Percentiles rank a stretch among this genome's conserved stretches.
Conservation (phyloP, 2,113 vertebrate genomes). For the Gymnorhina tibicen region DNA sequence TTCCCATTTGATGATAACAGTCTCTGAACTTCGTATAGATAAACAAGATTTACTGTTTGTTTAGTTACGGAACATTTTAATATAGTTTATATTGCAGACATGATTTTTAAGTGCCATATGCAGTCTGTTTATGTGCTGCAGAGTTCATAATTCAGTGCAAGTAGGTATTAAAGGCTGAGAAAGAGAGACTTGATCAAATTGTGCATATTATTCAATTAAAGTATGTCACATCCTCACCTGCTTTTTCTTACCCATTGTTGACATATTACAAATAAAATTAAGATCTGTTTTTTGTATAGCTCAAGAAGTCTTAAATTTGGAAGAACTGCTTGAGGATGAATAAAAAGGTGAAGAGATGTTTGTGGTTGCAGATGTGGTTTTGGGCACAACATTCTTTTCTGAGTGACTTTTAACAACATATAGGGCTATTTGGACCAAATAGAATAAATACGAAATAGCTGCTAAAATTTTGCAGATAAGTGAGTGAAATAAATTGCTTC, state of each 20-base stretch:
- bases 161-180: background rate
- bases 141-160: background rate
- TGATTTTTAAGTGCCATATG: background rate
- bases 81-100: background rate
- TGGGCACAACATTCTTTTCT: background rate
- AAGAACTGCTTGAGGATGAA: background rate
- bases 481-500: background rate
- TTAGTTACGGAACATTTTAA: background rate
- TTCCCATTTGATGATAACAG: background rate
- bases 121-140: background rate
- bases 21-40: background rate
- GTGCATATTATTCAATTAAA: background rate
- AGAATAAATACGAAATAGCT: background rate
- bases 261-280: background rate
- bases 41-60: background rate
- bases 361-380: background rate
- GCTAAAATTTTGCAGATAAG: background rate
- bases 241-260: background rate
- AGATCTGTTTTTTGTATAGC: background rate
- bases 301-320: background rate
- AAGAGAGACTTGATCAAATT: background rate
- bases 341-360: background rate
- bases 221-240: background rate
- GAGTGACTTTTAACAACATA: background rate
- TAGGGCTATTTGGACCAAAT: slow-evolving; percentile 8